Percentiles rank a stretch among this genome's conserved stretches.
Evolutionary conservation across 2,888 invertebrate genomes (phyloP).

Genomic region (Cerceris ruficornis): DNA sequence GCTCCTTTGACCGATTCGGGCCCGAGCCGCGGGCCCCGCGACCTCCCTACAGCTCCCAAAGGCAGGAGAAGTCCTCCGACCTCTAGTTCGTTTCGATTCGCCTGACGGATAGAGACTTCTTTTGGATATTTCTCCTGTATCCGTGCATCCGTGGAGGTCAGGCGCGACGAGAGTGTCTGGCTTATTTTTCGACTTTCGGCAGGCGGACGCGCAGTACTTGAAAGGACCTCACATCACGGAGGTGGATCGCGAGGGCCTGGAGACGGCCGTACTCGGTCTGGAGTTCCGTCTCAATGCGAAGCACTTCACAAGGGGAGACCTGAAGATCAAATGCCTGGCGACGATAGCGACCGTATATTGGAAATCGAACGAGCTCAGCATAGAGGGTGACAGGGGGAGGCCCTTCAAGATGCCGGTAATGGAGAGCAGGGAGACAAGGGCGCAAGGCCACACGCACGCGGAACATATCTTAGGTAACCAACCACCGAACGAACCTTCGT

Average conservation of each 20-base stretch:
- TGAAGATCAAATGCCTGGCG: constrained; percentile 94
- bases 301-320: constrained; percentile 92
- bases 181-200: constrained; percentile 19
- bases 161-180: no score
- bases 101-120: no score
- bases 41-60: no score
- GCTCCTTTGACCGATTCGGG: no score
- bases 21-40: no score
- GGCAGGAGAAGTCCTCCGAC: no score
- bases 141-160: no score
- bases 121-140: no score
- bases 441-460: constrained; percentile 84
- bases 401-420: constrained; percentile 86
- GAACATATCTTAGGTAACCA: constrained; percentile 88
- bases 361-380: constrained; percentile 94
- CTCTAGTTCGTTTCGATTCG: no score
- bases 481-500: background rate
- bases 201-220: constrained; percentile 82
- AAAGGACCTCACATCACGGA: constrained; percentile 83
- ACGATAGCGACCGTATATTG: constrained; percentile 94
- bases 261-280: constrained; percentile 89
- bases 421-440: constrained; percentile 89
- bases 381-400: constrained; percentile 86
- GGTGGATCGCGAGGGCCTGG: constrained; percentile 86
- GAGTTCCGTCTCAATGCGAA: constrained; percentile 91